Percentiles rank a stretch among this genome's conserved stretches.
phyloP scores from a whole-genome alignment of 2,888 invertebrate species.

The Philonicus albiceps region DNA sequence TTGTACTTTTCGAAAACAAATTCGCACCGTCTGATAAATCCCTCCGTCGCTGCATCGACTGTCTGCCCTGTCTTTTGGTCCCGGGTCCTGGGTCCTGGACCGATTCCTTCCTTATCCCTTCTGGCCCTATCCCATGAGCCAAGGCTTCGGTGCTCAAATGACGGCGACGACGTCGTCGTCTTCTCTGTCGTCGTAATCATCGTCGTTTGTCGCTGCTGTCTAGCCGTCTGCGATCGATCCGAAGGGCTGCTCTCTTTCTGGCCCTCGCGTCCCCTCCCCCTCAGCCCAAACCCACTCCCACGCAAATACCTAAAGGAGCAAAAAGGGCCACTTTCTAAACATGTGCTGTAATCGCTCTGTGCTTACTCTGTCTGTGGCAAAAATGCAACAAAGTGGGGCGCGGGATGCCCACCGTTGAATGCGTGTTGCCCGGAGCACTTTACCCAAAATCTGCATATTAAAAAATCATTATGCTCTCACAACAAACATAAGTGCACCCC shows the following conservation, averaged over 20 bases:
- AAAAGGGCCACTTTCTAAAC: slow-evolving; percentile 36
- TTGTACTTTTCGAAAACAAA: slow-evolving; percentile 14
- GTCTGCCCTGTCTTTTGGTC: background rate
- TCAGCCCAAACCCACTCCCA: background rate
- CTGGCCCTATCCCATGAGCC: background rate
- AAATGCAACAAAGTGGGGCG: slow-evolving; percentile 1
- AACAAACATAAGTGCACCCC: slow-evolving; percentile 25
- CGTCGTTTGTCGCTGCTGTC: slow-evolving; percentile 43
- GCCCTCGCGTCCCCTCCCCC: background rate
- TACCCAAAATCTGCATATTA: slow-evolving; percentile 40
- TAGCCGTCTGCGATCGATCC: slow-evolving; percentile 45
- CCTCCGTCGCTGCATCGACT: background rate
- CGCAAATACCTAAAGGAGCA: background rate
- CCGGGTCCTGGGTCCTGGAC: background rate
- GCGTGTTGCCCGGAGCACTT: slow-evolving; percentile 33
- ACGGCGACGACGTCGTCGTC: slow-evolving; percentile 27
- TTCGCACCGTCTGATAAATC: slow-evolving; percentile 10
- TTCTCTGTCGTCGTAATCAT: slow-evolving; percentile 41
- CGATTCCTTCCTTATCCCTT: background rate
- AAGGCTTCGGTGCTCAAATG: slow-evolving; percentile 1
- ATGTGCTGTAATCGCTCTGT: background rate
- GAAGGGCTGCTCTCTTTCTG: slow-evolving; percentile 30
- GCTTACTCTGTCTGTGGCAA: background rate
- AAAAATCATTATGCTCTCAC: slow-evolving; percentile 37
- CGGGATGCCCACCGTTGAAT: slow-evolving; percentile 21